phyloP scores from a whole-genome alignment of 2,888 invertebrate species.

The Acronicta alni region DNA sequence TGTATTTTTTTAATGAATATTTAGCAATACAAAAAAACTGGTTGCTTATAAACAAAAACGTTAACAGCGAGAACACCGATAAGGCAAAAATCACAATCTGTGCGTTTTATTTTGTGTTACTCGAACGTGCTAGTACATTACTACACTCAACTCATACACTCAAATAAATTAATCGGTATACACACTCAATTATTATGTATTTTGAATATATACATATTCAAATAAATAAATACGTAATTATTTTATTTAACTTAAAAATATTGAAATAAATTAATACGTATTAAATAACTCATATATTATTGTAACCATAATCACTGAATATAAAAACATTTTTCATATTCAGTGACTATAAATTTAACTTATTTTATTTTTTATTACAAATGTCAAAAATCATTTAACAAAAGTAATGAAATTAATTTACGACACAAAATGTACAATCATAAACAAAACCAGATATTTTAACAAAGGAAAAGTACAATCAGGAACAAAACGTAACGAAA shows the following conservation, averaged over 20 bases:
- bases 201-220: too few relatives aligned
- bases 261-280: too few relatives aligned
- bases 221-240: too few relatives aligned
- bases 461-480: constrained; percentile 24
- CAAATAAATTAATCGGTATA: constrained; percentile 4
- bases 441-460: constrained; percentile 10
- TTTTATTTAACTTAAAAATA: too few relatives aligned
- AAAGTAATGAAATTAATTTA: too few relatives aligned
- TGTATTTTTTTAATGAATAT: constrained; percentile 10
- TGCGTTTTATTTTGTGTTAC: constrained; percentile 66
- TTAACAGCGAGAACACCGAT: constrained; percentile 72
- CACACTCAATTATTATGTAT: too few relatives aligned
- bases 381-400: too few relatives aligned
- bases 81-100: constrained; percentile 79
- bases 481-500: not conserved
- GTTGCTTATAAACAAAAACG: constrained; percentile 61
- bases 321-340: too few relatives aligned
- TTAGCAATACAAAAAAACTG: constrained; percentile 54
- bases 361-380: too few relatives aligned
- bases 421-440: not conserved
- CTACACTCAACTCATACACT: constrained; percentile 18
- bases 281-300: too few relatives aligned
- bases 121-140: constrained; percentile 51
- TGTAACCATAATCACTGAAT: too few relatives aligned
- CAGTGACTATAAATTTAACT: too few relatives aligned